Evolutionary conservation across 2,113 vertebrate genomes (phyloP), one percentile per base, ranked within the genome.

Genomic region (Xyrauchen texanus): DNA sequence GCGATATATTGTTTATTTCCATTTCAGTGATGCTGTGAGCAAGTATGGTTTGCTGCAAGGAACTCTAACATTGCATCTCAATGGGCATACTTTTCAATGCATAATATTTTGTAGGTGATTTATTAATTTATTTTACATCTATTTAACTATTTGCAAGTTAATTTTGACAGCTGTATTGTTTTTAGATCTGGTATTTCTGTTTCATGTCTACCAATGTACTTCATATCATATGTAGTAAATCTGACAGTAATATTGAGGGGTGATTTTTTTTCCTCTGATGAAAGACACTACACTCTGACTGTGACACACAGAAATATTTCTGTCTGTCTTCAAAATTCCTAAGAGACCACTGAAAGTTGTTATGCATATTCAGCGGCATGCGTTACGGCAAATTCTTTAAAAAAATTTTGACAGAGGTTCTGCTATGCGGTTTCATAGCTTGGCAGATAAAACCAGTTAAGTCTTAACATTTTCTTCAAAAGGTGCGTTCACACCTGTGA

Each of bases 281-380:
- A 72, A 72, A 21, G 8, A 9, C 6, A 7, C 55, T 13, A 6
- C 13, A 58, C n/a, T 58, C 13, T 6, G 44, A 72, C 10, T 71
- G 6, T 21, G 44, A 16, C 70, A 72, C 3, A 15, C 55, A 21
- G 9, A 21, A 72, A 72, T 44, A 60, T 44, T 16, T 45, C n/a
- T 4, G 42, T n/a, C 46, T 44, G 53, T 47, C 60, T 60, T 11
- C 42, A 72, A 0, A 11, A 13, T 58, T 58, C 70, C 55, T 44
- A 12, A 60, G 42, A 16, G 55, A 60, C 53, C 53, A n/a, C 34
- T n/a, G 52, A 45, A 61, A 72, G 70, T 47, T 61, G 46, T 46
- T 8, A 21, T 47, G 55, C 55, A 53, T 52, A 70, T 68, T 68
- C 21, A 55, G 21, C 68, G 53, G 68, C 16, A 55, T 51, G 52